phyloP scores from a whole-genome alignment of 2,888 invertebrate species.

The Cantharis nigra region DNA sequence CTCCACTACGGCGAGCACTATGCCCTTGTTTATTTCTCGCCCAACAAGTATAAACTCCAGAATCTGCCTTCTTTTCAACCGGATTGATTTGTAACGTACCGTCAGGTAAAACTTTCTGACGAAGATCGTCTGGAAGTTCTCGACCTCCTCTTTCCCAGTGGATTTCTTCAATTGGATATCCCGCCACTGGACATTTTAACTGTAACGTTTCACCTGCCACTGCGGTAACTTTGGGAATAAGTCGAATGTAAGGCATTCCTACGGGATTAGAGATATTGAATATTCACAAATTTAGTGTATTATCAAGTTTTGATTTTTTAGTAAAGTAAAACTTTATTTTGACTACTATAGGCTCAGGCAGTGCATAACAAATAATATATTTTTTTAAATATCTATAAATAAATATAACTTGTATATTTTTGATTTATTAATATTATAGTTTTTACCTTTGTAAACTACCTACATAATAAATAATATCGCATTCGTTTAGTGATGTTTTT shows the following conservation, averaged over 20 bases:
- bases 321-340: not conserved
- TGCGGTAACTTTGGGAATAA: slow-evolving; percentile 80
- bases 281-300: not conserved
- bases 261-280: slow-evolving; percentile 30
- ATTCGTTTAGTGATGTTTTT: not conserved
- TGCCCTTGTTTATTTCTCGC: slow-evolving; percentile 79
- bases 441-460: not conserved
- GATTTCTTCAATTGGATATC: slow-evolving; percentile 80
- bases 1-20: slow-evolving; percentile 72
- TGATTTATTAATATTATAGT: not conserved
- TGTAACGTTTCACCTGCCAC: slow-evolving; percentile 77
- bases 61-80: slow-evolving; percentile 75
- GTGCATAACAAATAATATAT: not conserved
- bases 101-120: slow-evolving; percentile 74
- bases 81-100: slow-evolving; percentile 76
- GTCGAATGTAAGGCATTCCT: slow-evolving; percentile 80
- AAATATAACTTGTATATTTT: not conserved
- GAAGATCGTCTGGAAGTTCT: slow-evolving; percentile 77
- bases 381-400: not conserved
- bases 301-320: not conserved
- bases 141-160: slow-evolving; percentile 78
- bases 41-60: slow-evolving; percentile 80
- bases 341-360: not conserved
- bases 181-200: slow-evolving; percentile 80
- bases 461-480: not conserved